Base-by-base conservation (phyloP, 2,888 invertebrate genomes). In the Octonoba sinensis region DNA sequence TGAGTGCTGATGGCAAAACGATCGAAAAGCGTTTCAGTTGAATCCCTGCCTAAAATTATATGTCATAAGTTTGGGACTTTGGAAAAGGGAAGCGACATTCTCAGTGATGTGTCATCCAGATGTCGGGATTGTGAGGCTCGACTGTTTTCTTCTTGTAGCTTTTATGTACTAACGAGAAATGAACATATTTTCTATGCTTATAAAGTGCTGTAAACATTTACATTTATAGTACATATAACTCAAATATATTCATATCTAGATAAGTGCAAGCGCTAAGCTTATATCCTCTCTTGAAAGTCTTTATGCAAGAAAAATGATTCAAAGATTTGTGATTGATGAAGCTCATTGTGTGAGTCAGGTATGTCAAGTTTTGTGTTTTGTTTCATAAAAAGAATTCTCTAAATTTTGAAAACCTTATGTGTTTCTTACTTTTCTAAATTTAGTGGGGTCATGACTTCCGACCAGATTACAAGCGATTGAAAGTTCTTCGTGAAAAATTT, bases 401-500 rank as follows among this genome's bases (percentile, higher is more conserved):
- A 22, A 20, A 16, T 66, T 49, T 47, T 27, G 22, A 18, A 20
- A 16, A 1, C 3, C 22, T 66, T 47, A 20, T 54, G 8, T 27
- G 13, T 3, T n/a, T 44, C 16, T 27, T 56, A 16, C 51, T 79
- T 57, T 36, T 66, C 20, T 49, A 36, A 47, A 78, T 86, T 54
- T 84, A 90, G 88, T 99, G 99, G 99, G 99, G 99, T 0, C 99
- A 99, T 89, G 98, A 97, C 90, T 97, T 96, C 89, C 90, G 91
- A 46, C 91, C 91, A 1, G 92, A 92, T 87, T 99, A 99, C 90
- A 97, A 97, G 87, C 93, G 92, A 85, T 90, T 98, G 66, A 91
- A 91, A 57, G 87, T 92, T 22, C 90, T 99, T 16, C 91, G 95
- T 18, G 89, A 91, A 73, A 92, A 92, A 72, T 95, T 91, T 88